phyloP scores from a whole-genome alignment of 2,113 vertebrate genomes.

The Sebastes schlegelii region DNA sequence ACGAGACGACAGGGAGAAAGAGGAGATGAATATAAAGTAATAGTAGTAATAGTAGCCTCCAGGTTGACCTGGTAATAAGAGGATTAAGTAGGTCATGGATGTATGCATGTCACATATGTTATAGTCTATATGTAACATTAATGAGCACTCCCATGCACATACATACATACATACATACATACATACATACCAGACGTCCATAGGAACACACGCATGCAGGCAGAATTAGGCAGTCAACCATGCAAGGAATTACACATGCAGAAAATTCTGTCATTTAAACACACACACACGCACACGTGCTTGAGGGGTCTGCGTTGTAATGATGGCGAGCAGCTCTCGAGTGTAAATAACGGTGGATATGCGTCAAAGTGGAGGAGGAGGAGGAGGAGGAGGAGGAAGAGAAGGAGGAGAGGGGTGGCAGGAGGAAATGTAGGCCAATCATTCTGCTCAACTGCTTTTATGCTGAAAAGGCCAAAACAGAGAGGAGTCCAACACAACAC shows the following conservation, averaged over 20 bases:
- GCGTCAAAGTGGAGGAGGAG: constrained; percentile 36
- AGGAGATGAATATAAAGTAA: background rate
- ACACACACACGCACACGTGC: constrained; percentile 6
- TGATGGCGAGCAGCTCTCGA: constrained; percentile 28
- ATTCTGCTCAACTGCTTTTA: constrained; percentile 81
- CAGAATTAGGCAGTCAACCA: constrained; percentile 52
- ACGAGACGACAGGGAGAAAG: background rate
- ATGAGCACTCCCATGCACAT: constrained; percentile 35
- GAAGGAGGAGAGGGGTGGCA: background rate
- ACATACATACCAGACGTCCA: constrained; percentile 13
- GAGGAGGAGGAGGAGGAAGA: background rate
- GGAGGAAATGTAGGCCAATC: constrained; percentile 78
- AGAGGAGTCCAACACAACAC: constrained; percentile 33
- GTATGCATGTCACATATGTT: constrained; percentile 59
- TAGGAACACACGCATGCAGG: constrained; percentile 22
- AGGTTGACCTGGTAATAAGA: constrained; percentile 25
- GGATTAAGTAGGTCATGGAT: constrained; percentile 62
- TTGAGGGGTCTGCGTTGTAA: constrained; percentile 21
- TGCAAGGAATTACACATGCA: constrained; percentile 36
- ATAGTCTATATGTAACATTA: constrained; percentile 57
- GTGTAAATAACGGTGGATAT: constrained; percentile 35
- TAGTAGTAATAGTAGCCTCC: background rate
- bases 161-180: constrained; percentile 2
- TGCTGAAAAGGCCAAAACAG: constrained; percentile 65
- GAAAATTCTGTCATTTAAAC: constrained; percentile 10